These are phyloP conservation scores for Grus americana DNA, from an alignment of 2,113 vertebrate genomes.

Conservation along the genomic window DNA sequence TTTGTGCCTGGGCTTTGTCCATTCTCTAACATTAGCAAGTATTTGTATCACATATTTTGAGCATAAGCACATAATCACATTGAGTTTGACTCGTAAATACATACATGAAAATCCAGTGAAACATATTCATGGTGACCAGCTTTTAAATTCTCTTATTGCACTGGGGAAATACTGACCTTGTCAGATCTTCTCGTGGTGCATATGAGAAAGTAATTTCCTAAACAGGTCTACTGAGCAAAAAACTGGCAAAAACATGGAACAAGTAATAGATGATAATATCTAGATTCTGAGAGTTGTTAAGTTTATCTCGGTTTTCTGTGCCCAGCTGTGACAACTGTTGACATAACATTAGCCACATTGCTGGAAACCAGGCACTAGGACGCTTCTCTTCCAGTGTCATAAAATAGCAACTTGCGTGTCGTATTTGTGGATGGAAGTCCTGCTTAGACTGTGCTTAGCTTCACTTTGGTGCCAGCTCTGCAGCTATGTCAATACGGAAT, in stretches of 20 bases:
- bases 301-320: background rate
- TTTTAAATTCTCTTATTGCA: background rate
- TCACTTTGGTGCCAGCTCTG: background rate
- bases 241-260: background rate
- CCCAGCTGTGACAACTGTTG: background rate
- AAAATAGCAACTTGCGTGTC: background rate
- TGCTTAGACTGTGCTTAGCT: background rate
- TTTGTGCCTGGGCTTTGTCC: background rate
- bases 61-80: background rate
- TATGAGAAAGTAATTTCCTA: background rate
- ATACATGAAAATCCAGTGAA: background rate
- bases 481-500: background rate
- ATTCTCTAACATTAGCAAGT: background rate
- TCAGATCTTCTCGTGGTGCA: background rate
- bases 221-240: background rate
- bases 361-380: background rate
- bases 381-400: background rate
- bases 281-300: background rate
- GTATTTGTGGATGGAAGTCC: background rate
- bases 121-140: accelerated
- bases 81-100: background rate
- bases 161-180: background rate
- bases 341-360: background rate
- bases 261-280: background rate
- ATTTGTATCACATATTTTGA: background rate